Evolutionary conservation across 2,888 invertebrate genomes (phyloP), one percentile per base, ranked within the genome.

Genomic region (Anagyrus pseudococci): DNA sequence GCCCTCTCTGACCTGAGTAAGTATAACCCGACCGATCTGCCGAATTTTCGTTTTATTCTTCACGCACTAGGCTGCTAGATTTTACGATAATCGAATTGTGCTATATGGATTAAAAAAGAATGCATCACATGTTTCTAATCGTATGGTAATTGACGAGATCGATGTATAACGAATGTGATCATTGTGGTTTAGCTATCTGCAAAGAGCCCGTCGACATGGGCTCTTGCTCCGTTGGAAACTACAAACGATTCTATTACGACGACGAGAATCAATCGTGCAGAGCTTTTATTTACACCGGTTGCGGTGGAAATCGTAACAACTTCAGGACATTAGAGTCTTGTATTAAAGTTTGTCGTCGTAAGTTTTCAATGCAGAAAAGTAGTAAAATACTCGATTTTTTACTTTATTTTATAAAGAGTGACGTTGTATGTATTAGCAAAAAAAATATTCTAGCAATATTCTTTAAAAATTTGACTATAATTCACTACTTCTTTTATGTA

Each of bases 271-370:
- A 85, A 70, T 88, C 87, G 74, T 96, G 96, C 82, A 82, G 88
- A 69, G 85, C 87, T 58, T 96, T 96, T 83, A 86, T 89, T 75
- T 96, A 91, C 84, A 87, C 88, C 69, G 95, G 96, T 82, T 96
- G 95, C 82, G 90, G 88, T 68, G 95, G 94, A 74, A 94, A 92
- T 82, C 86, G 85, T 75, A 96, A 96, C 85, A 90, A 90, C 84
- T 94, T 94, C 87, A 85, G 83, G 78, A 87, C 88, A 59, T 87
- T 87, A 82, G 86, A 88, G 73, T 85, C 88, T 74, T 94, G 93
- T 82, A 82, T 85, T 76, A 82, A 83, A 68, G 85, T 84, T 79
- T 90, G 90, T 81, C 74, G 73, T 75, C 73, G 80, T 80, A 78
- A 80, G 80, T 79, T 69, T 58, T n/a, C n/a, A n/a, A n/a, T n/a